A percentile compares a stretch with the other conserved stretches of the same genome.
Evolutionary conservation across 2,888 invertebrate genomes (phyloP).

Genomic region (Drosophila kambysellisi): DNA sequence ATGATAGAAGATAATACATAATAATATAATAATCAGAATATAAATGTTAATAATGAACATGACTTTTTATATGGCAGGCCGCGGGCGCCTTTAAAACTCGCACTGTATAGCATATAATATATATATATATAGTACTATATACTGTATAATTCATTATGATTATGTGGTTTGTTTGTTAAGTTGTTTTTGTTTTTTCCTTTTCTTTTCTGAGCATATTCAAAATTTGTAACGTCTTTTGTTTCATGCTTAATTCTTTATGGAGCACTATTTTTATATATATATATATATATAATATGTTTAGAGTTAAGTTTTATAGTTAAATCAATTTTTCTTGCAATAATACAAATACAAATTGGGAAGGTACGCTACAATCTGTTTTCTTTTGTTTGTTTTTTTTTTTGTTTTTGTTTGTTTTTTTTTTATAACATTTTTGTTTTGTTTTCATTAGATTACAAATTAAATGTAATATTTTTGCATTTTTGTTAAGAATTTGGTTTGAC

Average conservation of each 20-base stretch:
- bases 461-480: slow-evolving; percentile 36
- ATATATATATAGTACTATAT: slow-evolving; percentile 20
- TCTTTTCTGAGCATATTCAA: slow-evolving; percentile 43
- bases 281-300: slow-evolving; percentile 14
- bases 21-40: slow-evolving; percentile 36
- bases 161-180: slow-evolving; percentile 7
- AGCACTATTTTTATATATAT: slow-evolving; percentile 7
- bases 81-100: slow-evolving; percentile 30
- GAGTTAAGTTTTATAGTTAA: slow-evolving; percentile 23
- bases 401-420: slow-evolving; percentile 3
- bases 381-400: not conserved
- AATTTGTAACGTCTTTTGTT: slow-evolving; percentile 46
- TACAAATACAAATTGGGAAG: slow-evolving; percentile 46
- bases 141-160: slow-evolving; percentile 1
- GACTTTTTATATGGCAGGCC: slow-evolving; percentile 63
- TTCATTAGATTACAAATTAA: slow-evolving; percentile 55
- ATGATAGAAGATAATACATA: slow-evolving; percentile 43
- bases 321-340: slow-evolving; percentile 15
- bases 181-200: not conserved
- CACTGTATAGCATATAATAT: slow-evolving; percentile 13
- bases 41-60: slow-evolving; percentile 61
- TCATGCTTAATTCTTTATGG: slow-evolving; percentile 5
- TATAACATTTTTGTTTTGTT: slow-evolving; percentile 16
- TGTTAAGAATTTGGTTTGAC: slow-evolving; percentile 81
- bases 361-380: slow-evolving; percentile 46